Percentiles rank a stretch among this genome's conserved stretches.
Evolutionary conservation across 2,113 vertebrate species (phyloP).

Genomic region (Echinops telfairi): DNA sequence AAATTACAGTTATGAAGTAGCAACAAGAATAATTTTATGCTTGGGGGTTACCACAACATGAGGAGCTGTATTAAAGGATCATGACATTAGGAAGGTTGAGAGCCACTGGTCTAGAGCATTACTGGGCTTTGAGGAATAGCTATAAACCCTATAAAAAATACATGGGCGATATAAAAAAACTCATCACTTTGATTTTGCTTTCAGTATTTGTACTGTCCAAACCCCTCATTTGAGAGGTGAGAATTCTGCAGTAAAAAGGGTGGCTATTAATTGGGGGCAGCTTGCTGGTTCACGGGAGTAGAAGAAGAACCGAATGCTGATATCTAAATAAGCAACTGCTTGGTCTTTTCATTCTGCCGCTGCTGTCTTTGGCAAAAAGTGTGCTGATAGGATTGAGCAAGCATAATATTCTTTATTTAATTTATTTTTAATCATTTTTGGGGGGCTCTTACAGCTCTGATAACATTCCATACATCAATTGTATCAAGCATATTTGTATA

Average conservation of each 20-base stretch:
- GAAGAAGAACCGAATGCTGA: not conserved
- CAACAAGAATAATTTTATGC: no score
- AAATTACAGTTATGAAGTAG: no score
- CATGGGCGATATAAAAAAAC: not conserved
- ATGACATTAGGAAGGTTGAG: no score
- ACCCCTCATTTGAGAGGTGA: not conserved
- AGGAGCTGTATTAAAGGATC: no score
- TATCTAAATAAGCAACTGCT: slow-evolving; percentile 8
- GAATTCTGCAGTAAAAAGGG: not conserved
- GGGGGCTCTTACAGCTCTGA: no score
- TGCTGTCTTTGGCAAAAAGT: not conserved
- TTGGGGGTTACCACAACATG: no score
- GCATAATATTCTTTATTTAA: no score
- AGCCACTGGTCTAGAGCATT: no score
- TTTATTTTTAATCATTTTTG: no score
- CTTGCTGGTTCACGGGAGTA: not conserved
- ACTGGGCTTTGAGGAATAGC: not conserved
- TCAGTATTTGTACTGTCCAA: not conserved
- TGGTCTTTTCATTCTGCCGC: not conserved
- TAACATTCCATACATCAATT: no score
- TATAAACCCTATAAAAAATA: not conserved
- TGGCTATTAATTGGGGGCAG: not conserved
- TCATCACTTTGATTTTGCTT: not conserved
- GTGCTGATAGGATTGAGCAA: not conserved
- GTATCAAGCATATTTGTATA: no score